These are phyloP conservation scores for Suricata suricatta DNA, from an alignment of 2,113 vertebrate species.

Conservation along the genomic window DNA sequence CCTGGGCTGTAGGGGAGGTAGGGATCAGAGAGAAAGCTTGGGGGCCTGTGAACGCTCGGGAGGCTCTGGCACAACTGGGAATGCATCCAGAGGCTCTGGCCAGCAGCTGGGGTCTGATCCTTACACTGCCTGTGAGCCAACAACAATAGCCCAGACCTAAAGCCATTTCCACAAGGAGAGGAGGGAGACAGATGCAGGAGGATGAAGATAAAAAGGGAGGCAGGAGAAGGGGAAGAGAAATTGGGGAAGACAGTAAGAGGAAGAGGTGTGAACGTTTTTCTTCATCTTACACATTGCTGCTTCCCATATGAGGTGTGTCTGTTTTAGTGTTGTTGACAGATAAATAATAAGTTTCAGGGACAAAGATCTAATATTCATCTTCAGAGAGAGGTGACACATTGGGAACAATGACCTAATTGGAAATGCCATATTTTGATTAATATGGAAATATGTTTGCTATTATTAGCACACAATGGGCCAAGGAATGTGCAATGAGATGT, in stretches of 20 bases:
- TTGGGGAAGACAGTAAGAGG: not conserved
- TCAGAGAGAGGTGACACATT: slow-evolving; percentile 76
- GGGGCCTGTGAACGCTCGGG: not conserved
- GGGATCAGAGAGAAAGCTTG: not conserved
- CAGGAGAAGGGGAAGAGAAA: not conserved
- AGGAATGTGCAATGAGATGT: not conserved
- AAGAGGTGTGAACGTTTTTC: too few species aligned
- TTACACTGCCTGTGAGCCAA: not conserved
- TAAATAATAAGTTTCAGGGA: slow-evolving; percentile 52
- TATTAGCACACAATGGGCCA: not conserved
- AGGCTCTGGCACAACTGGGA: not conserved
- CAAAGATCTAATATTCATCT: slow-evolving; percentile 81
- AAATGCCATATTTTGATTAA: slow-evolving; percentile 78
- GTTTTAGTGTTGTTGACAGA: not conserved
- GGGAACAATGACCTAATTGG: slow-evolving; percentile 76
- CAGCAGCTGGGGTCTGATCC: not conserved
- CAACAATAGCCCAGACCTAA: not conserved
- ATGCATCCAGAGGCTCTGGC: not conserved
- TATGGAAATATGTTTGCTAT: slow-evolving; percentile 80
- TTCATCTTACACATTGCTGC: not conserved
- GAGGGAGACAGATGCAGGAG: too few species aligned
- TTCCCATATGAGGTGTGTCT: not conserved
- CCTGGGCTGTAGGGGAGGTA: not conserved
- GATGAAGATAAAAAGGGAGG: not conserved
- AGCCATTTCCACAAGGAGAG: not conserved